Conservation (phyloP, 2,888 invertebrate species). For the Metallyticus violacea region DNA sequence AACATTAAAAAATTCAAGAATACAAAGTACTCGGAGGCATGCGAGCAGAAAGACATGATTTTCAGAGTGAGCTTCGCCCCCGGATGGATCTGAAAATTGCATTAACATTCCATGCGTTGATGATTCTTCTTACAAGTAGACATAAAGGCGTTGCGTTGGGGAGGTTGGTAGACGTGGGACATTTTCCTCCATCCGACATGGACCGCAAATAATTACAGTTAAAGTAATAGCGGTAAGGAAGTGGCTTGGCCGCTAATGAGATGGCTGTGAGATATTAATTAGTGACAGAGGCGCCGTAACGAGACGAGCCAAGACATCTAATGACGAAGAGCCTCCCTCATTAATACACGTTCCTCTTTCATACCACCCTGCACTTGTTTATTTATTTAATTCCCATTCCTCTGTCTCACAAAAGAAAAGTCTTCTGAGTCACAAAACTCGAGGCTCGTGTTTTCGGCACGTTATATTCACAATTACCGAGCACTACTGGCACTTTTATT, state of each 20-base stretch:
- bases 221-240: not conserved
- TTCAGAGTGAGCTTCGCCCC: not conserved
- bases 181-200: not conserved
- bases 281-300: constrained; percentile 5
- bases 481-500: not conserved
- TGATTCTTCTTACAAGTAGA: not conserved
- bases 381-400: not conserved
- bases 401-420: not conserved
- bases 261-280: constrained; percentile 14
- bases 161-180: not conserved
- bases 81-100: too few species aligned
- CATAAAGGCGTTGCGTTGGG: not conserved
- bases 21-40: not conserved
- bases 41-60: not conserved
- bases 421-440: not conserved
- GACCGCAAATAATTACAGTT: not conserved
- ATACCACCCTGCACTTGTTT: not conserved
- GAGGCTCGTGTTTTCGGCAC: not conserved
- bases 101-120: not conserved
- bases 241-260: constrained; percentile 12
- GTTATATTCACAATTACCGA: not conserved
- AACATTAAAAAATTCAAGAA: too few species aligned
- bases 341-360: not conserved
- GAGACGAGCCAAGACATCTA: not conserved
- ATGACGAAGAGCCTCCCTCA: not conserved